A percentile compares a stretch with the other conserved stretches of the same genome.
Conservation (phyloP, 1,140 invertebrate species). For the Habropoda laboriosa region DNA sequence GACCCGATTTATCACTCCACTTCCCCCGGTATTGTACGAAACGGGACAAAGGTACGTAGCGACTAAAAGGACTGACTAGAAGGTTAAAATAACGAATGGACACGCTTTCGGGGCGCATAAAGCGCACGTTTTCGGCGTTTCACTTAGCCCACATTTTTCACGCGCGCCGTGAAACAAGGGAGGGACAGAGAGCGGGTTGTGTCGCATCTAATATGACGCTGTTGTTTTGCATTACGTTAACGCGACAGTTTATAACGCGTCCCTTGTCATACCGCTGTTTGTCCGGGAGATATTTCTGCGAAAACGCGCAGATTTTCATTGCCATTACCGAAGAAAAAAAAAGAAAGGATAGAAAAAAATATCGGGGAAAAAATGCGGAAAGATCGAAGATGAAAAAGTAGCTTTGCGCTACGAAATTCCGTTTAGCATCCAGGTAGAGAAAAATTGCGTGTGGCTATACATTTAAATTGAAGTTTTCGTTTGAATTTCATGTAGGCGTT, state of each 20-base stretch:
- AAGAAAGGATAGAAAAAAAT: not conserved
- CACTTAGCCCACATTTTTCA: conserved; percentile 15
- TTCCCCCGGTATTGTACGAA: not conserved
- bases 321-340: not conserved
- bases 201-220: conserved; percentile 1
- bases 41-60: not conserved
- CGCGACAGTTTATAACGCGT: conserved; percentile 15
- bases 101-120: not conserved
- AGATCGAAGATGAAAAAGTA: not conserved
- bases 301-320: not conserved
- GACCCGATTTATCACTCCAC: conserved; percentile 19
- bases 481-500: conserved; percentile 33
- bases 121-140: conserved; percentile 11
- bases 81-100: conserved; percentile 12
- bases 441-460: conserved; percentile 29
- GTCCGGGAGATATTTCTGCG: not conserved
- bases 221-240: conserved; percentile 34
- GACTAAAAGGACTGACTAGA: not conserved
- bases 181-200: not conserved
- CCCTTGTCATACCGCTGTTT: not conserved
- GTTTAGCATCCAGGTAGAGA: not conserved
- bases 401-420: not conserved
- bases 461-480: conserved; percentile 35
- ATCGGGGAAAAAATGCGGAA: not conserved
- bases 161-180: not conserved